phyloP scores from a whole-genome alignment of 2,113 vertebrate genomes.

The Megaceryle torquata region DNA sequence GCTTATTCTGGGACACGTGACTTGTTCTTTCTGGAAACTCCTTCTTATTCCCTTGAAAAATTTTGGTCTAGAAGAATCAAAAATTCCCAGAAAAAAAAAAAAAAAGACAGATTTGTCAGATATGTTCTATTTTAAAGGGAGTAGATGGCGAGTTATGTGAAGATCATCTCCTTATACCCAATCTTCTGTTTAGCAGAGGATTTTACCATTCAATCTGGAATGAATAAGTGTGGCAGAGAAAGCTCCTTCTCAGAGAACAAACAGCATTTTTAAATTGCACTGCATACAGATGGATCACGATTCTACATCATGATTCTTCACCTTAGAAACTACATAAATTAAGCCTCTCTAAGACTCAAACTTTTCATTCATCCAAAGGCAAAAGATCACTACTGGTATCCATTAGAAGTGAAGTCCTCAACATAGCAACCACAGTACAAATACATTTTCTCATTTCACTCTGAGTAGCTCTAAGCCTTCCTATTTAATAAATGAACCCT shows the following conservation, averaged over 20 bases:
- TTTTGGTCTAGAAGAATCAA: neutral
- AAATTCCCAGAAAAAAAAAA: neutral
- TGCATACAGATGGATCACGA: neutral
- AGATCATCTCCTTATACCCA: fast-evolving
- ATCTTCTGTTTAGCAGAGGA: neutral
- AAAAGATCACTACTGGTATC: neutral
- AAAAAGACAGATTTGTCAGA: neutral
- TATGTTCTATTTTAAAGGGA: neutral
- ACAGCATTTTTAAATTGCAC: neutral
- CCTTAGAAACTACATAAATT: neutral
- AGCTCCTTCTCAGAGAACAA: neutral
- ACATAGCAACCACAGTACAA: neutral
- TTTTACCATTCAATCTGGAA: neutral
- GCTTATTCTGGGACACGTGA: neutral
- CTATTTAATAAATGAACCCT: neutral
- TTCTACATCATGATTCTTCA: neutral
- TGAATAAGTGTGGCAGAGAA: neutral
- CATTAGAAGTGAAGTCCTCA: neutral
- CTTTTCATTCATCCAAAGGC: neutral
- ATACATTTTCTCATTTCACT: neutral
- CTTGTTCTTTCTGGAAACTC: neutral
- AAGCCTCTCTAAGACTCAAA: neutral
- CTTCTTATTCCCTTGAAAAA: neutral
- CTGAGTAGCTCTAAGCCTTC: neutral
- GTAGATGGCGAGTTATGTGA: neutral